These are phyloP conservation scores for Chelidonichthys spinosus DNA, from an alignment of 2,797 vertebrate genomes.

Conservation along the genomic window DNA sequence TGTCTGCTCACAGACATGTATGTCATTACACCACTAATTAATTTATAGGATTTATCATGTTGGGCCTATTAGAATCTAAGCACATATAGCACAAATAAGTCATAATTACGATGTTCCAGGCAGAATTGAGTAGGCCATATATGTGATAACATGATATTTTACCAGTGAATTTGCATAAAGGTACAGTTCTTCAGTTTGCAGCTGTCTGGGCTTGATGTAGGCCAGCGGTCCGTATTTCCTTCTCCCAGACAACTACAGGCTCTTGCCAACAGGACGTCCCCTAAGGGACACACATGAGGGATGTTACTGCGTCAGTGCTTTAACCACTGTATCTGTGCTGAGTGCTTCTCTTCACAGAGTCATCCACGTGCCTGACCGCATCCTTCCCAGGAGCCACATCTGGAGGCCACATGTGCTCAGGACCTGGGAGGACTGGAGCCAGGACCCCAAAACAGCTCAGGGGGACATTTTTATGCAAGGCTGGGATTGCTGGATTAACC, in stretches of 20 bases:
- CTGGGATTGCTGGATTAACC: conserved; percentile 70
- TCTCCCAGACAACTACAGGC: background rate
- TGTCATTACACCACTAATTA: background rate
- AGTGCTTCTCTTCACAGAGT: conserved; percentile 46
- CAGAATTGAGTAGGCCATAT: background rate
- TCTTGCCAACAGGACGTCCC: conserved; percentile 1
- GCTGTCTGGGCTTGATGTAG: background rate
- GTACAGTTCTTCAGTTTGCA: background rate
- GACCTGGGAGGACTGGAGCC: conserved; percentile 52
- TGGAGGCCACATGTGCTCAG: conserved; percentile 78
- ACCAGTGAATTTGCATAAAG: background rate
- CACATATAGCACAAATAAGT: conserved; percentile 4
- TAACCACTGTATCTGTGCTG: conserved; percentile 39
- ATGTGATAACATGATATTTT: conserved; percentile 3
- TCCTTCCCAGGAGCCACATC: conserved; percentile 68
- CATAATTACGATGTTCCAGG: background rate
- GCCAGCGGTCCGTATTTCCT: background rate
- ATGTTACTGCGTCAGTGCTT: conserved; percentile 42
- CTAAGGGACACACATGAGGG: conserved; percentile 24
- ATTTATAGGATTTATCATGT: background rate
- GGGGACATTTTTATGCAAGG: conserved; percentile 60
- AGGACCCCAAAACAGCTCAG: conserved; percentile 59
- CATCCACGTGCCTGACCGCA: conserved; percentile 56
- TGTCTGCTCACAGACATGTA: background rate
- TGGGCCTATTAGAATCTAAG: background rate